Percentiles rank a stretch among this genome's conserved stretches.
These are phyloP conservation scores for Polypedilum pembai DNA, from an alignment of 1,140 invertebrate species.

Conservation along the genomic window DNA sequence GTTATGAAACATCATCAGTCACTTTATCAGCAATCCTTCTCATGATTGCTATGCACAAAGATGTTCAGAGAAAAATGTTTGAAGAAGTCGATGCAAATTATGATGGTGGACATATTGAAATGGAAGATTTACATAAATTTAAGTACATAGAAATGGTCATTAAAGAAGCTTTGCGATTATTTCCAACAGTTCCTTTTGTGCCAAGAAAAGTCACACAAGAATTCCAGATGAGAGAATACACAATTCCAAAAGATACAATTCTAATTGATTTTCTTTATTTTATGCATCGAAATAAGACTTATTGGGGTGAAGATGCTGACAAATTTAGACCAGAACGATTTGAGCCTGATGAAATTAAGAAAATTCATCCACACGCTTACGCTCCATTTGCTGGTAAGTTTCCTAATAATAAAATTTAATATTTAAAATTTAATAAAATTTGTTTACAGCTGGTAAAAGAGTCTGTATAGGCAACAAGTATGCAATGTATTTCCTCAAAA, in stretches of 20 bases:
- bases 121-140: conserved; percentile 30
- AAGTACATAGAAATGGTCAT: conserved; percentile 34
- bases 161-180: conserved; percentile 33
- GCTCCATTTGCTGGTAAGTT: conserved; percentile 58
- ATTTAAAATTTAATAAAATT: neutral
- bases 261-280: conserved; percentile 40
- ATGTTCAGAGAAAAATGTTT: conserved; percentile 50
- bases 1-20: conserved; percentile 66
- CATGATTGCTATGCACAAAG: conserved; percentile 52
- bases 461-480: conserved; percentile 29
- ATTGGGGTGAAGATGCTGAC: conserved; percentile 55
- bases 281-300: conserved; percentile 46
- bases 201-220: conserved; percentile 21
- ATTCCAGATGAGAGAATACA: conserved; percentile 32
- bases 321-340: conserved; percentile 63
- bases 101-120: conserved; percentile 23
- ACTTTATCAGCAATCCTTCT: conserved; percentile 53
- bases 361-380: conserved; percentile 47
- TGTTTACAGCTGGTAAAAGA: neutral
- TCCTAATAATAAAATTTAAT: conserved; percentile 12
- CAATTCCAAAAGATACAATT: conserved; percentile 40
- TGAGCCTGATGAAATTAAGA: conserved; percentile 46
- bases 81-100: conserved; percentile 35
- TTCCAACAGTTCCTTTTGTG: conserved; percentile 32
- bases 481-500: conserved; percentile 22